Percentiles rank a stretch among this genome's conserved stretches.
phyloP scores from a whole-genome alignment of 2,113 vertebrate genomes.

The Takifugu bimaculatus region DNA sequence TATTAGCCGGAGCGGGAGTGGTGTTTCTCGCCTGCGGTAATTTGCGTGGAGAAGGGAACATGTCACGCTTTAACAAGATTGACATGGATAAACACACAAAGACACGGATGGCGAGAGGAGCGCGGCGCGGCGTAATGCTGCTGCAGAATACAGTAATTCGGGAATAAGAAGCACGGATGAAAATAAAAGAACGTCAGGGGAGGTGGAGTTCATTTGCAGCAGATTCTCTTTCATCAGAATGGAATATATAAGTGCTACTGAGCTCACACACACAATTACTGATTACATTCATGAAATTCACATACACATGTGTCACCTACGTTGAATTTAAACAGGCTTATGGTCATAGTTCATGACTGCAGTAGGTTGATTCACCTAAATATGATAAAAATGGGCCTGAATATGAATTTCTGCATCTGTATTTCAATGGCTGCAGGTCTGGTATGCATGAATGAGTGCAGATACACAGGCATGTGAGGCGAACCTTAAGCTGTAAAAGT shows the following conservation, averaged over 20 bases:
- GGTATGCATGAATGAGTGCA: conserved; percentile 19
- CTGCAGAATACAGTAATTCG: conserved; percentile 33
- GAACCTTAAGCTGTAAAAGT: conserved; percentile 18
- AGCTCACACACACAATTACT: conserved; percentile 47
- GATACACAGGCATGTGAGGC: conserved; percentile 29
- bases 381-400: conserved; percentile 23
- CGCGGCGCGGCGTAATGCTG: conserved; percentile 33
- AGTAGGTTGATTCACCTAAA: conserved; percentile 25
- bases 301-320: background rate
- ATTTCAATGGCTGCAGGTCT: conserved; percentile 10
- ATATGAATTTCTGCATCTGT: conserved; percentile 11
- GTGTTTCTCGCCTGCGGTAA: conserved; percentile 54
- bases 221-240: conserved; percentile 2
- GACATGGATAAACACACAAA: conserved; percentile 59
- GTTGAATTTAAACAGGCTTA: background rate
- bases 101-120: conserved; percentile 23
- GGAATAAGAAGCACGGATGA: conserved; percentile 15
- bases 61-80: conserved; percentile 73
- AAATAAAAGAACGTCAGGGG: conserved; percentile 10
- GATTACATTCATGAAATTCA: background rate
- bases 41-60: conserved; percentile 68
- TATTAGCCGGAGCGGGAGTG: conserved; percentile 58
- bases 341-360: conserved; percentile 24
- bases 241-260: conserved; percentile 63
- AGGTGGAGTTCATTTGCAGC: conserved; percentile 63